A percentile compares a stretch with the other conserved stretches of the same genome.
phyloP scores from a whole-genome alignment of 2,113 vertebrate genomes.

The Malurus alboscapulatus region DNA sequence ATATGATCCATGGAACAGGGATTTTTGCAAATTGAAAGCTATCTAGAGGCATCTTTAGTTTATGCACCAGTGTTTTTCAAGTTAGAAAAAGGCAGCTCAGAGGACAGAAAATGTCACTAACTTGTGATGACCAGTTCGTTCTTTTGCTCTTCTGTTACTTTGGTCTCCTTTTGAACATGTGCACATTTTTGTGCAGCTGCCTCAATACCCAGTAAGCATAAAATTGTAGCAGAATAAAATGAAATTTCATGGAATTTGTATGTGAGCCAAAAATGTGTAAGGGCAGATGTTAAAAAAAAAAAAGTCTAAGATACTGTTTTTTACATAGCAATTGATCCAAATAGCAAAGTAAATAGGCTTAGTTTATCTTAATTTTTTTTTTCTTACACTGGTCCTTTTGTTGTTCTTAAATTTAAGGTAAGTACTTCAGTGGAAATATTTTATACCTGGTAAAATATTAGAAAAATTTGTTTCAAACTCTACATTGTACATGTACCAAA shows the following conservation, averaged over 20 bases:
- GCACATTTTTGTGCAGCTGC: neutral
- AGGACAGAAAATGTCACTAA: conserved; percentile 17
- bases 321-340: neutral
- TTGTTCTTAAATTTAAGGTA: neutral
- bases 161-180: neutral
- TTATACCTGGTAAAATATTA: neutral
- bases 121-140: neutral
- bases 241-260: neutral
- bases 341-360: neutral
- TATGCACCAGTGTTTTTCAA: neutral
- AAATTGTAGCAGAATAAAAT: neutral
- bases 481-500: neutral
- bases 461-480: neutral
- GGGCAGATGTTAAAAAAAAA: neutral
- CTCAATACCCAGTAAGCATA: neutral
- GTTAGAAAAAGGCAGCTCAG: neutral
- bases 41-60: conserved; percentile 26
- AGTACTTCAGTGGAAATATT: neutral
- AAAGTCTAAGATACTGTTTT: neutral
- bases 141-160: conserved; percentile 1
- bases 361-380: neutral
- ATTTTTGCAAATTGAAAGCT: conserved; percentile 34
- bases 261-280: neutral
- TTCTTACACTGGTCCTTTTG: neutral
- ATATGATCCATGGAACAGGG: conserved; percentile 6